Evolutionary conservation across 2,888 invertebrate species (phyloP).

Genomic region (Crematogaster levior): DNA sequence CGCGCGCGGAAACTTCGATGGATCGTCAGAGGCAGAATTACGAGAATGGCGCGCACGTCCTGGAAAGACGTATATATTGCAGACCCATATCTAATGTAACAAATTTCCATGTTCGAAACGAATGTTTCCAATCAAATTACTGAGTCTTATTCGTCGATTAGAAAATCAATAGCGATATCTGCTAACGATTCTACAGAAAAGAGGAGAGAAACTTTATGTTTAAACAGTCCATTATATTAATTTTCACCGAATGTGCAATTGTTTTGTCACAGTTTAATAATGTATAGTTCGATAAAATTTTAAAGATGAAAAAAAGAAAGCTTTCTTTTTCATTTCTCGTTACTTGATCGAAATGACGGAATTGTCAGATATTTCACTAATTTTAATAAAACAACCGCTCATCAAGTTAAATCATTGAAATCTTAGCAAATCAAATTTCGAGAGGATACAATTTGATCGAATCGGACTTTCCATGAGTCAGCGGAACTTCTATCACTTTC

Average conservation of each 20-base stretch:
- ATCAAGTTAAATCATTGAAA: background rate
- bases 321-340: background rate
- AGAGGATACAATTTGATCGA: slow-evolving; percentile 9
- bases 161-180: slow-evolving; percentile 27
- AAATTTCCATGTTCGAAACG: slow-evolving; percentile 28
- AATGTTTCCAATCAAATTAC: slow-evolving; percentile 18
- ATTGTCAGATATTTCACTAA: background rate
- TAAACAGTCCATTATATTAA: slow-evolving; percentile 28
- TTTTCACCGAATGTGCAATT: background rate
- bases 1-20: slow-evolving; percentile 58
- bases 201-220: background rate
- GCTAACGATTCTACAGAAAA: slow-evolving; percentile 13
- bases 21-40: slow-evolving; percentile 56
- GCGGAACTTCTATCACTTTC: slow-evolving; percentile 27
- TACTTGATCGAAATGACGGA: background rate
- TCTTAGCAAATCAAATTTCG: slow-evolving; percentile 37
- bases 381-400: slow-evolving; percentile 29
- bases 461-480: slow-evolving; percentile 16
- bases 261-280: background rate
- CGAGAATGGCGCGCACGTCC: slow-evolving; percentile 48
- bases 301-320: background rate
- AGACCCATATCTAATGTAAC: slow-evolving; percentile 43
- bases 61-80: slow-evolving; percentile 24
- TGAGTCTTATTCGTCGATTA: slow-evolving; percentile 38
- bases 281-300: background rate